These are phyloP conservation scores for Anastrepha obliqua DNA, from an alignment of 1,140 invertebrate species.

Conservation along the genomic window DNA sequence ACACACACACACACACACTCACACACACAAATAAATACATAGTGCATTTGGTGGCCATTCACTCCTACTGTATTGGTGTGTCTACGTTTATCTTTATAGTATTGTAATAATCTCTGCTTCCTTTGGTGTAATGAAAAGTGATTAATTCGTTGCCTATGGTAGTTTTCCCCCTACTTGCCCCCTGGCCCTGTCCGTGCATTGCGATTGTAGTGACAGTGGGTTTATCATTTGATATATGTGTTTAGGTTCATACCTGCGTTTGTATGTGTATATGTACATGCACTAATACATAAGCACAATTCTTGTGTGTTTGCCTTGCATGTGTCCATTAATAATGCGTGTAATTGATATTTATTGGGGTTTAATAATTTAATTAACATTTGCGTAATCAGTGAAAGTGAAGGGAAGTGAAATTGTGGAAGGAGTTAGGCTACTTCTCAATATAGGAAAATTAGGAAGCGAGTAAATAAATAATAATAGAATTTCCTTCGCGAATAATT, in stretches of 20 bases:
- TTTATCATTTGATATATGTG: slow-evolving; percentile 20
- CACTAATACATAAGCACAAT: background rate
- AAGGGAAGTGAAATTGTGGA: background rate
- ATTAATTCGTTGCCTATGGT: slow-evolving; percentile 19
- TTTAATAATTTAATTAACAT: slow-evolving; percentile 47
- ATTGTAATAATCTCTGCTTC: background rate
- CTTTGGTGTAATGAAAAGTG: slow-evolving; percentile 36
- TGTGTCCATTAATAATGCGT: background rate
- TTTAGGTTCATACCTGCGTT: background rate
- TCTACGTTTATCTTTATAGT: background rate
- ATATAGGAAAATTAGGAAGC: too few species aligned
- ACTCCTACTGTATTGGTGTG: too few species aligned
- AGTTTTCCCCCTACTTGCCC: background rate
- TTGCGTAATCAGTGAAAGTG: slow-evolving; percentile 15
- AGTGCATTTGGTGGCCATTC: too few species aligned
- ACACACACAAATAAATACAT: too few species aligned
- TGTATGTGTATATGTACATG: background rate
- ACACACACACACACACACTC: too few species aligned
- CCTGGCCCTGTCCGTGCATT: background rate
- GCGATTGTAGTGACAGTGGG: background rate
- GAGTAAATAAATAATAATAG: too few species aligned
- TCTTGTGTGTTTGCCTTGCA: background rate
- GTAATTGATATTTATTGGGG: slow-evolving; percentile 48
- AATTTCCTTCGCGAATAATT: too few species aligned
- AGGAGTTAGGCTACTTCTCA: too few species aligned